Conservation (phyloP, 2,888 invertebrate genomes). For the Noctua janthina region DNA sequence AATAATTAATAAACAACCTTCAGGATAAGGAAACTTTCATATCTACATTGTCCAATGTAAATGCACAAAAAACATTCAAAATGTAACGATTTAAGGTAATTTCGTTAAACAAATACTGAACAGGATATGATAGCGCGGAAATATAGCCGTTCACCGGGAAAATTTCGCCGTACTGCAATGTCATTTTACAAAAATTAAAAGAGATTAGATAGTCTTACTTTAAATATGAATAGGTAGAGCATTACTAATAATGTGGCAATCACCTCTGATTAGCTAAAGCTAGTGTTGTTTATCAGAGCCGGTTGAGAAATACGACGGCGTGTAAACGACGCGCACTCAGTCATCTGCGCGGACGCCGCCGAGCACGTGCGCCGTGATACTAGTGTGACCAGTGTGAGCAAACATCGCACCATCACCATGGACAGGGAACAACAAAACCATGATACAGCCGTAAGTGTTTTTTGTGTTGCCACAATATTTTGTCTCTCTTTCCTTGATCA, state of each 20-base stretch:
- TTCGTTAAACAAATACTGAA: constrained; percentile 1
- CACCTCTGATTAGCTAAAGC: constrained; percentile 78
- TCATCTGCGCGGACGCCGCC: constrained; percentile 72
- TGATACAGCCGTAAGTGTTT: constrained; percentile 76
- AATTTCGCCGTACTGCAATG: constrained; percentile 20
- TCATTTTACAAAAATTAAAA: constrained; percentile 18
- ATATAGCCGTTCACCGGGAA: background rate
- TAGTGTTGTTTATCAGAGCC: constrained; percentile 80
- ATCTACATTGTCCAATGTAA: background rate
- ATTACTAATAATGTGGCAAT: constrained; percentile 68
- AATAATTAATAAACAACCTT: background rate
- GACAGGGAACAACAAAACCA: constrained; percentile 70
- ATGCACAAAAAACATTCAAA: background rate
- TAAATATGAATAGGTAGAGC: constrained; percentile 46
- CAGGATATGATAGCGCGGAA: constrained; percentile 27
- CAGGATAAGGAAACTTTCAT: background rate
- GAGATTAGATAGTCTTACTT: constrained; percentile 62
- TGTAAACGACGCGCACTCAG: constrained; percentile 74
- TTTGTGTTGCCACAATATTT: background rate
- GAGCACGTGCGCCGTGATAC: constrained; percentile 73
- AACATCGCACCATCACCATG: constrained; percentile 69
- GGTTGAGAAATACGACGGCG: constrained; percentile 76
- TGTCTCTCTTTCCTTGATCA: constrained; percentile 20
- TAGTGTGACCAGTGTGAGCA: constrained; percentile 60
- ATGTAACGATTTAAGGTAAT: constrained; percentile 4